These are phyloP conservation scores for Seira sanloemensis DNA, from an alignment of 2,888 invertebrate species.

Conservation along the genomic window DNA sequence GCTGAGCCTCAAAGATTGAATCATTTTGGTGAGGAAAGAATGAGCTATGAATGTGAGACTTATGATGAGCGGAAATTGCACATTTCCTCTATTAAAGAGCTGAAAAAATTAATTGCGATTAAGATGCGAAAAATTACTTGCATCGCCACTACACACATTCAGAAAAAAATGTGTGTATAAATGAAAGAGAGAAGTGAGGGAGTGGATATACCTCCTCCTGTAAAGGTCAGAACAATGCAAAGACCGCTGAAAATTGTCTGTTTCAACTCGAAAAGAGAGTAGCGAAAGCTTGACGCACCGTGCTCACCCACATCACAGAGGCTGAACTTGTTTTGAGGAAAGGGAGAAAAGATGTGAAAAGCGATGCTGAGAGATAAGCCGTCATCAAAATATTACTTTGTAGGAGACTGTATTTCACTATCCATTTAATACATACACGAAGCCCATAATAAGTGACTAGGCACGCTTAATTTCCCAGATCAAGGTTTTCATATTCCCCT, in stretches of 20 bases:
- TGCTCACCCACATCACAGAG: slow-evolving; percentile 18
- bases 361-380: slow-evolving; percentile 11
- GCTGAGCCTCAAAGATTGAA: slow-evolving; percentile 67
- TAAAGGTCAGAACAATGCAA: neutral
- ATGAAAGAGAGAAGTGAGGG: neutral
- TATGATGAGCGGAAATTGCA: slow-evolving; percentile 72
- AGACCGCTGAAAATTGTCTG: neutral
- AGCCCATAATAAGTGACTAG: slow-evolving; percentile 24
- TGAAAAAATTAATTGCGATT: slow-evolving; percentile 73
- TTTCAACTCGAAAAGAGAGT: neutral
- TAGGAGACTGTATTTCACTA: neutral
- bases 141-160: slow-evolving; percentile 15
- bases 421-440: neutral
- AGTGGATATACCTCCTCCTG: slow-evolving; percentile 11
- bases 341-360: slow-evolving; percentile 19
- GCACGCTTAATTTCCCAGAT: slow-evolving; percentile 25
- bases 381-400: slow-evolving; percentile 11
- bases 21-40: slow-evolving; percentile 67
- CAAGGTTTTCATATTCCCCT: neutral
- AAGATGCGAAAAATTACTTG: slow-evolving; percentile 73
- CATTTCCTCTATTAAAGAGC: slow-evolving; percentile 73
- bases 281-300: neutral
- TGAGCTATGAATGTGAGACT: slow-evolving; percentile 57
- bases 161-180: too few species aligned
- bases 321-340: neutral